Evolutionary conservation across 2,113 vertebrate species (phyloP), one percentile per base, ranked within the genome.

Genomic region (Elanoides forficatus): DNA sequence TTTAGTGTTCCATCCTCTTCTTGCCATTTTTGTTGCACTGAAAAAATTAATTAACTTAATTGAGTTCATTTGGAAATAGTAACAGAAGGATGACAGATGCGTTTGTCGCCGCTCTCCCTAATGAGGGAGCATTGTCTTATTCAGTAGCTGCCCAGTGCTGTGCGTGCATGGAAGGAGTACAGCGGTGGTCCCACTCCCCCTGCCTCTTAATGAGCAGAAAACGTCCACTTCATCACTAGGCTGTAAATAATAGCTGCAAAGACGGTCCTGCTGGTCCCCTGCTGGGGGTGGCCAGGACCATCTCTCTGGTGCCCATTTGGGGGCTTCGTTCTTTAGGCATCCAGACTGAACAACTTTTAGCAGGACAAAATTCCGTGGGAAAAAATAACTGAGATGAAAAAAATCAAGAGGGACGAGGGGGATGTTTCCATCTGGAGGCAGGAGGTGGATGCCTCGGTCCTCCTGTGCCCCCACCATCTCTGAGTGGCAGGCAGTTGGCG

Each of bases 1-100:
- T 93, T 62, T 94, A 88, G 40, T n/a, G n/a, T 70, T 87, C 70
- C 34, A 50, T 56, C 62, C 59, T 93, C 47, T 88, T 86, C 50
- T 81, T 75, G 65, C 20, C 17, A 66, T 85, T 95, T 94, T 82
- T 67, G n/a, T 90, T 93, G 50, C 38, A 8, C 42, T 88, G 83
- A 93, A 94, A 95, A 95, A 95, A 83, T 40, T 85, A 85, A 93
- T 94, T 91, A 80, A 95, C 74, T 94, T 95, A 95, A 95, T 95
- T 91, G 87, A 87, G 74, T 90, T 95, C 62, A 52, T 92, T 96
- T 97, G 66, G 83, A 96, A 96, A 88, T 89, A 95, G 78, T 52
- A 94, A 93, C 89, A 97, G 89, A 90, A 94, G 91, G 93, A 95
- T 93, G 73, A 81, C 88, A 95, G 93, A 58, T 1, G 4, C 4